phyloP scores from a whole-genome alignment of 2,797 vertebrate genomes.

The Heteromormyrus szaboi region DNA sequence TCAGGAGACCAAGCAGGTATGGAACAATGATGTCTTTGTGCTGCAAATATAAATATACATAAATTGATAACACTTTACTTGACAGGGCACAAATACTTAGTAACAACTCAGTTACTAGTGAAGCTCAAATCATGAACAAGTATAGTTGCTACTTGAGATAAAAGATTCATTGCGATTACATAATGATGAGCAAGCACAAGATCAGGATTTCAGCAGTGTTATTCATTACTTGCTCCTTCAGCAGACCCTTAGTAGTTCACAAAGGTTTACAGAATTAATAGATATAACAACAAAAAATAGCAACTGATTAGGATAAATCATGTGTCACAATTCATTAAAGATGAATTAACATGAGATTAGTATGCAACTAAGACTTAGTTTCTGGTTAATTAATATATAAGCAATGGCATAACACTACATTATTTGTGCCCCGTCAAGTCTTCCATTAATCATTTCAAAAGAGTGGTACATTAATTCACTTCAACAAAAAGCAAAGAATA shows the following conservation, averaged over 20 bases:
- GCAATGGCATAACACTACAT: neutral
- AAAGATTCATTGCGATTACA: neutral
- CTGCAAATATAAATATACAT: conserved; percentile 53
- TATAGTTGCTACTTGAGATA: neutral
- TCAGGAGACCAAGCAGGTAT: conserved; percentile 84
- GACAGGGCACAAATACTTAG: neutral
- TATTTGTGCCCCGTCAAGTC: neutral
- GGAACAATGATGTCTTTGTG: conserved; percentile 87
- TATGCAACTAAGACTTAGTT: neutral
- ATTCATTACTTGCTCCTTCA: neutral
- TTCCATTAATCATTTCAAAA: neutral
- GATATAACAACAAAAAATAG: neutral
- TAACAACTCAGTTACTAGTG: neutral
- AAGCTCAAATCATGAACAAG: neutral
- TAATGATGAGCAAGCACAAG: neutral
- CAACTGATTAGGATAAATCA: neutral
- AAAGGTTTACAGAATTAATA: neutral
- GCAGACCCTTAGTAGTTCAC: neutral
- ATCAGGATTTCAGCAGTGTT: neutral
- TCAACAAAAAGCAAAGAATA: neutral
- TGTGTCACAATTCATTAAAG: neutral
- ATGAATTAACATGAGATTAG: neutral
- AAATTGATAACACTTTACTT: neutral
- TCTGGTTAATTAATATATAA: neutral
- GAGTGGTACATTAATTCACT: neutral